These are phyloP conservation scores for Brotula barbata DNA, from an alignment of 2,797 vertebrate genomes.

Conservation along the genomic window DNA sequence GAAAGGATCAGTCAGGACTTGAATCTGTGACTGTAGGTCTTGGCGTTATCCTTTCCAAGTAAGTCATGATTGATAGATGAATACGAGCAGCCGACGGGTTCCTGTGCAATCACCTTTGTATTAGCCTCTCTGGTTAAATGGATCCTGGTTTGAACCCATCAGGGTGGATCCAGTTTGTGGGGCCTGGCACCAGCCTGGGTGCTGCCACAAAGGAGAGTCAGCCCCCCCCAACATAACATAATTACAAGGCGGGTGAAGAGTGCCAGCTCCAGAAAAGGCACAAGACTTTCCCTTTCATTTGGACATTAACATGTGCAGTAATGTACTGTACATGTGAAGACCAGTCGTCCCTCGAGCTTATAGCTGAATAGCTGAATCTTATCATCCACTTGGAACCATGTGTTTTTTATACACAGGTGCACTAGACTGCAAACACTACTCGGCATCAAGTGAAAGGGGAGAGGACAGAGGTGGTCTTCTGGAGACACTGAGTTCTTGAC, in stretches of 20 bases:
- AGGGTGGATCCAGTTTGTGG: conserved; percentile 36
- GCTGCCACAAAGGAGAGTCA: conserved; percentile 52
- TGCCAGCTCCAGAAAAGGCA: conserved; percentile 63
- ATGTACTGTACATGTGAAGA: conserved; percentile 7
- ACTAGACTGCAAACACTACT: background rate
- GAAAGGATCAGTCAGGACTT: conserved; percentile 40
- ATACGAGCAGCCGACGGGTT: conserved; percentile 29
- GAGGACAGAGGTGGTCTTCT: conserved; percentile 1
- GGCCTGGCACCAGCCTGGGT: conserved; percentile 37
- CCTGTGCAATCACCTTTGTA: conserved; percentile 35
- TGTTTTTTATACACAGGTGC: background rate
- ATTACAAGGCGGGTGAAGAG: conserved; percentile 64
- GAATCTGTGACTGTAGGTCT: conserved; percentile 46
- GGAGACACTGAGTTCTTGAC: conserved; percentile 16
- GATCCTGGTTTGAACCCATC: conserved; percentile 12
- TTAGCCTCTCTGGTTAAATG: conserved; percentile 16
- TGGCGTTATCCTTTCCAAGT: conserved; percentile 21
- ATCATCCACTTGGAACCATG: background rate
- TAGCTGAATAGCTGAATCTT: conserved; percentile 6
- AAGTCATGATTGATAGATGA: conserved; percentile 44
- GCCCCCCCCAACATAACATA: conserved; percentile 36
- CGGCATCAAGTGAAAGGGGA: background rate
- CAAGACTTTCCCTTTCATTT: conserved; percentile 63
- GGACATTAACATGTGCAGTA: conserved; percentile 42
- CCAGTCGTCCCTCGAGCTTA: background rate